A percentile compares a stretch with the other conserved stretches of the same genome.
These are phyloP conservation scores for Dryobota labecula DNA, from an alignment of 2,888 invertebrate species.

Conservation along the genomic window DNA sequence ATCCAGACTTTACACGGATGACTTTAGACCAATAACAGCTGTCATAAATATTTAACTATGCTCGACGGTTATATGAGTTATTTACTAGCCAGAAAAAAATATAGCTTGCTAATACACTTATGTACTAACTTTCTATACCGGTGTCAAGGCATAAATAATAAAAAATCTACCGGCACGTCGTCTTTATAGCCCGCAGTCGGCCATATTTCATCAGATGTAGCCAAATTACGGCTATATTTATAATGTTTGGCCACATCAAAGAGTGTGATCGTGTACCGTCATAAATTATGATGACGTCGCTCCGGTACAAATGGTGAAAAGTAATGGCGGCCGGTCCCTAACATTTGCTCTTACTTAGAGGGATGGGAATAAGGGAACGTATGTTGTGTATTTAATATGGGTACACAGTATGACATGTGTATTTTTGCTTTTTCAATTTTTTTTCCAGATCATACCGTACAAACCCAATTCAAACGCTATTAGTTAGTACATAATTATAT, in stretches of 20 bases:
- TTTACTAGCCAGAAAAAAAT: neutral
- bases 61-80: neutral
- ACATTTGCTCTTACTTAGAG: conserved; percentile 45
- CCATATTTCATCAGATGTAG: conserved; percentile 56
- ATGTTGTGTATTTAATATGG: conserved; percentile 11
- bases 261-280: conserved; percentile 66
- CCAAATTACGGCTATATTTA: conserved; percentile 57
- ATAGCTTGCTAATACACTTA: conserved; percentile 5
- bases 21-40: conserved; percentile 3
- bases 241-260: conserved; percentile 65
- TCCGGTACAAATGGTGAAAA: conserved; percentile 51
- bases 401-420: neutral
- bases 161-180: conserved; percentile 22
- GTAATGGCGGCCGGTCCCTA: conserved; percentile 55
- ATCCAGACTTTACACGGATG: too few relatives aligned
- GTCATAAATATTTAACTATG: conserved; percentile 22
- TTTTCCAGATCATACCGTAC: too few relatives aligned
- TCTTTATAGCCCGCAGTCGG: conserved; percentile 10
- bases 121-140: neutral
- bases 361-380: conserved; percentile 9
- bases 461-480: too few relatives aligned
- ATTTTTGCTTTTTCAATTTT: neutral
- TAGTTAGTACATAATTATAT: too few relatives aligned
- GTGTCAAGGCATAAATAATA: conserved; percentile 32
- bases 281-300: conserved; percentile 71